Evolutionary conservation across 2,888 invertebrate species (phyloP), one percentile per base, ranked within the genome.

Genomic region (Drosophila maculinotata): DNA sequence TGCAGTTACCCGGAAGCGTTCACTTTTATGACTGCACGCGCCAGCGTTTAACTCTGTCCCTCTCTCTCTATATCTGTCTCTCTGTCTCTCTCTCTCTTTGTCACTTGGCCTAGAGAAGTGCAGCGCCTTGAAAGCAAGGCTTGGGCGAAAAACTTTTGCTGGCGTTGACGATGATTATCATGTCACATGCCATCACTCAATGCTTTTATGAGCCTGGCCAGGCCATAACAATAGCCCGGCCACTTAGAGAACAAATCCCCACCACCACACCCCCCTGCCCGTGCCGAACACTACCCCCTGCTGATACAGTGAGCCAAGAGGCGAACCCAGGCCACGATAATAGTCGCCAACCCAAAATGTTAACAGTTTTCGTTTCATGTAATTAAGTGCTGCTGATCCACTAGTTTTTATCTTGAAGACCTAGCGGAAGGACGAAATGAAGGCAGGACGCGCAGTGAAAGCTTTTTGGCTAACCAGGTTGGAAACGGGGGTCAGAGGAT

Each of bases 331-430:
- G 36, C 9, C 35, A 35, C 42, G 26, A 25, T 4, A 26, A n/a
- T n/a, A 12, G 0, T 0, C 8, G 20, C 20, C 35, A 15, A 10
- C 25, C 57, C 47, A 47, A 70, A 76, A 86, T 79, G 82, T 84
- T 83, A 86, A 83, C 82, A 86, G 83, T 83, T 82, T 86, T 86
- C 82, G 75, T 83, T 83, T 83, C 84, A 83, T 86, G 87, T 83
- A 83, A 83, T 83, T 83, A 83, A 86, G 82, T 86, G 82, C 81
- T 77, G 84, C 81, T 83, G 82, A 83, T 86, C 87, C 87, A 83
- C 81, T 83, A 86, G 76, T 76, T 86, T 82, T 74, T 82, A 82
- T 85, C 85, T 82, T 63, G 63, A 64, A 69, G 76, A 56, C 45
- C 47, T 42, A 38, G 17, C 58, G 49, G 36, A 57, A 48, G 67